Percentiles rank a stretch among this genome's conserved stretches.
phyloP scores from a whole-genome alignment of 2,113 vertebrate species.

The Eulacestoma nigropectus region DNA sequence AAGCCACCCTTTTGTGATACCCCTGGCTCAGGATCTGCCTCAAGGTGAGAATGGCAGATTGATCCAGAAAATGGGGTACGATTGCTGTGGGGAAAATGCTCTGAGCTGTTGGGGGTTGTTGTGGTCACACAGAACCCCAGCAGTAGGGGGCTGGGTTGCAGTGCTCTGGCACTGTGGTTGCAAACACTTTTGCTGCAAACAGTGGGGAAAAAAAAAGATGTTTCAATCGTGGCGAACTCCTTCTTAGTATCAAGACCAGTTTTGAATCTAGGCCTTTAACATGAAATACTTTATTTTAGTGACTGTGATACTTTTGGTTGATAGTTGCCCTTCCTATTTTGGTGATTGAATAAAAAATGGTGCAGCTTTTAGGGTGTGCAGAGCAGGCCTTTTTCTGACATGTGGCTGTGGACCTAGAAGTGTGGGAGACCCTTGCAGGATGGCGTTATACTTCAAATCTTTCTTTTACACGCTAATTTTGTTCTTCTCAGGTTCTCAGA shows the following conservation, averaged over 20 bases:
- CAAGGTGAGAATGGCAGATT: not conserved
- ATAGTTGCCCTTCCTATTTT: not conserved
- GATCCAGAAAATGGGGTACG: not conserved
- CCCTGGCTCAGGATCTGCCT: not conserved
- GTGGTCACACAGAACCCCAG: fast-evolving
- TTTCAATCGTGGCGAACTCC: not conserved
- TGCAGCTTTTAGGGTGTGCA: not conserved
- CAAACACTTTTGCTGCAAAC: not conserved
- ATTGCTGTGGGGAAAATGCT: not conserved
- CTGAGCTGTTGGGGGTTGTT: not conserved
- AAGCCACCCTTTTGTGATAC: not conserved
- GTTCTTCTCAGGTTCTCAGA: not conserved
- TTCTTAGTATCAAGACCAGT: not conserved
- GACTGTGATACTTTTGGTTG: not conserved
- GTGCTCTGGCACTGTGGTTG: not conserved
- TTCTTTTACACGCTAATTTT: not conserved
- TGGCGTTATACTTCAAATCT: not conserved
- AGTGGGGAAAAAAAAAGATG: no score
- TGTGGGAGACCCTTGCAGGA: not conserved
- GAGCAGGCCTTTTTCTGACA: not conserved
- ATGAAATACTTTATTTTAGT: not conserved
- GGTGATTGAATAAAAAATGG: not conserved
- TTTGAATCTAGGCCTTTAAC: not conserved
- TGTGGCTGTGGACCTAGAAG: not conserved
- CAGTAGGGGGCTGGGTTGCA: not conserved